Evolutionary conservation across 2,113 vertebrate genomes (phyloP), one percentile per base, ranked within the genome.

Genomic region (Athene noctua): DNA sequence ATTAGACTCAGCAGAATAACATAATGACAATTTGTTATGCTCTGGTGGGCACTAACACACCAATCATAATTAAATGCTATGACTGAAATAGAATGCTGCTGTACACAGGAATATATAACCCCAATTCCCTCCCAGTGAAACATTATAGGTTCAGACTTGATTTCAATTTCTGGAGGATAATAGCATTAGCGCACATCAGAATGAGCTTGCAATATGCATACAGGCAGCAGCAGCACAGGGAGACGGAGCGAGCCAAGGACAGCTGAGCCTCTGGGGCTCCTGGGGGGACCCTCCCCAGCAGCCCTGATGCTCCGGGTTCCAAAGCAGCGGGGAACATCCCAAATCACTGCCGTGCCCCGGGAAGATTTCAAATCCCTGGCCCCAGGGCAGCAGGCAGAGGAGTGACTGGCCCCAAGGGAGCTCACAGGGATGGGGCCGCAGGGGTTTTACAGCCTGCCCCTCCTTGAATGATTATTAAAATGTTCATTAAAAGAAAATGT

Each of bases 21-120:
- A 99, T 99, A 99, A 99, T 99, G 98, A 99, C 98, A 99, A 99
- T 99, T 99, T 99, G 98, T 99, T 98, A 99, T 99, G 99, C 99
- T 99, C 99, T 97, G 98, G 98, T 98, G 99, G 98, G 98, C 98
- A 98, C 98, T 99, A 99, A 99, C 98, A 99, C 98, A 99, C 99
- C 98, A 98, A 99, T 99, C 99, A 98, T 99, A 99, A 99, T 99
- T 99, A 99, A 99, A 99, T 98, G 98, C 98, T 98, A 98, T 97
- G 98, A 98, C 98, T 98, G 98, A 98, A 98, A 98, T 98, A 98
- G 98, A 98, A 98, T 98, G 98, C 97, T 95, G 97, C 97, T 98
- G 97, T 86, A 98, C 97, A 96, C 97, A 98, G 98, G 98, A 98
- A 98, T 99, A 98, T 98, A 98, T 98, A 98, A 98, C 98, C 98